phyloP scores from a whole-genome alignment of 2,113 vertebrate species.

The Grallaria varia region DNA sequence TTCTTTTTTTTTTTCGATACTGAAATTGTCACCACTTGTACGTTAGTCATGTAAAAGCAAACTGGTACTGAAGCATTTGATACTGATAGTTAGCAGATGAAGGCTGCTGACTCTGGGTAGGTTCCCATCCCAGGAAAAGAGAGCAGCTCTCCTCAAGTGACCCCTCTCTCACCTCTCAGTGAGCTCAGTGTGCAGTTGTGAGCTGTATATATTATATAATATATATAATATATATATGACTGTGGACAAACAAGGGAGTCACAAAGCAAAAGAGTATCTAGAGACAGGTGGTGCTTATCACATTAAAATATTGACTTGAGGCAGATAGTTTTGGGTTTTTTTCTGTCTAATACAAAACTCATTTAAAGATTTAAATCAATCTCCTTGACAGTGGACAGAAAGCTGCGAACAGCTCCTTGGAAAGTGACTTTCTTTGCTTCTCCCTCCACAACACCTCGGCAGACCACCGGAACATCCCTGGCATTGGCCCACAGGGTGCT shows the following conservation, averaged over 20 bases:
- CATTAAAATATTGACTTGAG: background rate
- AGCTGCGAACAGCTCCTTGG: background rate
- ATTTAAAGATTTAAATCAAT: background rate
- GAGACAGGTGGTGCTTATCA: background rate
- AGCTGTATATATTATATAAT: background rate
- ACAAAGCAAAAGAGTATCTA: background rate
- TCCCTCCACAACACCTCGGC: background rate
- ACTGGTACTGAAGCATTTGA: background rate
- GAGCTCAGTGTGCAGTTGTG: background rate
- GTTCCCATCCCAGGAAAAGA: background rate
- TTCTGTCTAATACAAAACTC: background rate
- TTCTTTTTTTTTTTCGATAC: background rate
- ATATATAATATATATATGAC: background rate
- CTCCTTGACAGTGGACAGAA: background rate
- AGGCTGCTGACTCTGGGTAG: background rate
- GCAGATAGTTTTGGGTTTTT: background rate
- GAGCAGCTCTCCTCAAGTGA: background rate
- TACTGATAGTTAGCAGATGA: background rate
- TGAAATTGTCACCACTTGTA: background rate
- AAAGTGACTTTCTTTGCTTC: background rate
- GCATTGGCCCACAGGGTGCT: background rate
- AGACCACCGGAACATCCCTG: background rate
- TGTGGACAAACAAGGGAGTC: background rate
- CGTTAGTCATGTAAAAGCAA: background rate
- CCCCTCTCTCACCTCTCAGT: background rate